Evolutionary conservation across 2,888 invertebrate species (phyloP).

Genomic region (Netelia virgata): DNA sequence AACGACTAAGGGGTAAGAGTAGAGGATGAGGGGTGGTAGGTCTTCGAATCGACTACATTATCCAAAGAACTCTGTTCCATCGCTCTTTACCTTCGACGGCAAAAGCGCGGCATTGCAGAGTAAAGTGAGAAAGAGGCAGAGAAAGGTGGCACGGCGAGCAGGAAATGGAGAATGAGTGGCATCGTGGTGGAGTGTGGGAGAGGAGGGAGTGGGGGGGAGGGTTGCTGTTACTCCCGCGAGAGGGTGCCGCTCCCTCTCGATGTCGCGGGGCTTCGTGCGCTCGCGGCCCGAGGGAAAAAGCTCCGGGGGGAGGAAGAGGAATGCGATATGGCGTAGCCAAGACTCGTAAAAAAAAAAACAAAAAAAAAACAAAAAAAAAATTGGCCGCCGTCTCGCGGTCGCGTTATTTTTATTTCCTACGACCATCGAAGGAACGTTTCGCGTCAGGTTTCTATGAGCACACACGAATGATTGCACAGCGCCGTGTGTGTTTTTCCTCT

Average conservation of each 20-base stretch:
- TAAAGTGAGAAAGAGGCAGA: constrained; percentile 31
- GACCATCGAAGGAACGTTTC: constrained; percentile 31
- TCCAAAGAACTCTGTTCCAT: constrained; percentile 68
- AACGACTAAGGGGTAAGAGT: neutral
- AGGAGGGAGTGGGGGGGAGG: neutral
- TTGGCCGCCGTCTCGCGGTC: constrained; percentile 62
- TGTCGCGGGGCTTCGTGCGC: constrained; percentile 30
- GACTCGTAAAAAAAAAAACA: constrained; percentile 43
- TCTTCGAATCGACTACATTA: constrained; percentile 72
- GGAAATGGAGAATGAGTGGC: constrained; percentile 12
- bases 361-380: constrained; percentile 49
- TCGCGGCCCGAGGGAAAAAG: neutral
- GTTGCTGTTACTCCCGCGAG: constrained; percentile 22
- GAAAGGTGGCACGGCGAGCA: constrained; percentile 23
- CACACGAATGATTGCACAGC: constrained; percentile 23
- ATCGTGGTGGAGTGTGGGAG: neutral
- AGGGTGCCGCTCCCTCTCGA: constrained; percentile 27
- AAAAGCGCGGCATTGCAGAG: constrained; percentile 34
- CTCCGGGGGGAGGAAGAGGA: neutral
- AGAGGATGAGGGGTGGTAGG: constrained; percentile 10
- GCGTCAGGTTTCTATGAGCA: constrained; percentile 1
- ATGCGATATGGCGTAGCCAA: constrained; percentile 4
- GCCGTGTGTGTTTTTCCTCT: neutral
- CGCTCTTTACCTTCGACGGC: constrained; percentile 71
- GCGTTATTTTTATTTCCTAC: constrained; percentile 26